These are phyloP conservation scores for Papilio elwesi DNA, from an alignment of 2,888 invertebrate species.

Conservation along the genomic window DNA sequence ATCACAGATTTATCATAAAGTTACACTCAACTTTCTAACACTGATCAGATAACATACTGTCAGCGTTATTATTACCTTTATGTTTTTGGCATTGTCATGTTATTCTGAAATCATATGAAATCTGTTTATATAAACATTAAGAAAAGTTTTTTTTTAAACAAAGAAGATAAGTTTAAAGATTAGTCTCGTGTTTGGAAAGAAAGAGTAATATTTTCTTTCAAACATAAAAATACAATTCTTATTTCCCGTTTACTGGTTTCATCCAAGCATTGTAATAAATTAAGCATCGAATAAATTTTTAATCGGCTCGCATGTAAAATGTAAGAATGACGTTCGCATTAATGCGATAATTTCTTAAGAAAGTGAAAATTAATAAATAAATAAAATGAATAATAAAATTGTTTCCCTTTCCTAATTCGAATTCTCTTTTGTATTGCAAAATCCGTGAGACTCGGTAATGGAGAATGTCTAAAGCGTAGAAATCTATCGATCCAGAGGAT, in stretches of 20 bases:
- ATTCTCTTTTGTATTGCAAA: slow-evolving; percentile 24
- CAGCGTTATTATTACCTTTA: too few relatives aligned
- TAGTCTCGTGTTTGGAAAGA: too few relatives aligned
- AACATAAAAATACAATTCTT: not conserved
- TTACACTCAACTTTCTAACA: too few relatives aligned
- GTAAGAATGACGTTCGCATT: slow-evolving; percentile 24
- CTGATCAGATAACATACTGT: too few relatives aligned
- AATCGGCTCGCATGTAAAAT: slow-evolving; percentile 14
- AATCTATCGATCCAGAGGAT: not conserved
- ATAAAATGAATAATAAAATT: slow-evolving; percentile 26
- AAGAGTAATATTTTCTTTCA: too few relatives aligned
- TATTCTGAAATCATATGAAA: too few relatives aligned
- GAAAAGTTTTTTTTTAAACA: too few relatives aligned
- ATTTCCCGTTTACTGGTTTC: slow-evolving; percentile 1
- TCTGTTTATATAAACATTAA: too few relatives aligned
- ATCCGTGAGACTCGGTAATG: slow-evolving; percentile 15
- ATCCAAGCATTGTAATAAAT: not conserved
- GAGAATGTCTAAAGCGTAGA: slow-evolving; percentile 15
- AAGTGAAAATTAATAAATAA: too few relatives aligned
- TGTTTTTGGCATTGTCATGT: too few relatives aligned
- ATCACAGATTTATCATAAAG: too few relatives aligned
- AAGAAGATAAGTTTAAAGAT: not conserved
- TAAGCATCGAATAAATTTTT: slow-evolving; percentile 8
- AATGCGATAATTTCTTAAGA: too few relatives aligned
- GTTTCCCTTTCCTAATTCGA: slow-evolving; percentile 14